phyloP scores from a whole-genome alignment of 2,113 vertebrate genomes.

The Brachionichthys hirsutus region DNA sequence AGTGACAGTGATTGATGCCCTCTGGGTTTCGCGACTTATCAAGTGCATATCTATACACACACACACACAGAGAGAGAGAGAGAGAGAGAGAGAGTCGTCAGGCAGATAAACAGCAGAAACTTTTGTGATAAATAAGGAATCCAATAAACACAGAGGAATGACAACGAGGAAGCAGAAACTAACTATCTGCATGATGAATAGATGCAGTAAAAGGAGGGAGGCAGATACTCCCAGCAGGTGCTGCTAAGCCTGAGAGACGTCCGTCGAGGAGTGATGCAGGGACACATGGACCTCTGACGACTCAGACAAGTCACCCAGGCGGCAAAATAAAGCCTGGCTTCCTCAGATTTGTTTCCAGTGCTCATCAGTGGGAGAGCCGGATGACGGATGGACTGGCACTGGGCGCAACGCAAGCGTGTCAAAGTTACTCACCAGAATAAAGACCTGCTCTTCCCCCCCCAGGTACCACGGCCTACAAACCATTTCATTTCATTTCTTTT shows the following conservation, averaged over 20 bases:
- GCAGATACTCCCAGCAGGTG: slow-evolving; percentile 59
- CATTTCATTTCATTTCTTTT: slow-evolving; percentile 46
- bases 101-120: slow-evolving; percentile 63
- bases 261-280: slow-evolving; percentile 36
- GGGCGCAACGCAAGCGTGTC: slow-evolving; percentile 65
- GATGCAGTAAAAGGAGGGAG: slow-evolving; percentile 47
- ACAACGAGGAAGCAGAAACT: slow-evolving; percentile 9
- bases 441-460: slow-evolving; percentile 61
- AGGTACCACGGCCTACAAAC: slow-evolving; percentile 29
- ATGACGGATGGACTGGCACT: slow-evolving; percentile 76
- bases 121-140: slow-evolving; percentile 68
- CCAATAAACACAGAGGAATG: slow-evolving; percentile 60
- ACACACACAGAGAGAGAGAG: slow-evolving; percentile 22
- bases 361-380: slow-evolving; percentile 71
- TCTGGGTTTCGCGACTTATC: slow-evolving; percentile 67
- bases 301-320: slow-evolving; percentile 70
- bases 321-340: slow-evolving; percentile 68
- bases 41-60: slow-evolving; percentile 30
- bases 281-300: slow-evolving; percentile 57
- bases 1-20: slow-evolving; percentile 86
- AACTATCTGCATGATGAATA: slow-evolving; percentile 68
- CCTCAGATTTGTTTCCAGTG: slow-evolving; percentile 70
- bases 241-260: slow-evolving; percentile 47
- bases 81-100: too few species aligned
- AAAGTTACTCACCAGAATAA: slow-evolving; percentile 70